Percentiles rank a stretch among this genome's conserved stretches.
Conservation (phyloP, 1,140 invertebrate species). For the Drosophila littoralis region DNA sequence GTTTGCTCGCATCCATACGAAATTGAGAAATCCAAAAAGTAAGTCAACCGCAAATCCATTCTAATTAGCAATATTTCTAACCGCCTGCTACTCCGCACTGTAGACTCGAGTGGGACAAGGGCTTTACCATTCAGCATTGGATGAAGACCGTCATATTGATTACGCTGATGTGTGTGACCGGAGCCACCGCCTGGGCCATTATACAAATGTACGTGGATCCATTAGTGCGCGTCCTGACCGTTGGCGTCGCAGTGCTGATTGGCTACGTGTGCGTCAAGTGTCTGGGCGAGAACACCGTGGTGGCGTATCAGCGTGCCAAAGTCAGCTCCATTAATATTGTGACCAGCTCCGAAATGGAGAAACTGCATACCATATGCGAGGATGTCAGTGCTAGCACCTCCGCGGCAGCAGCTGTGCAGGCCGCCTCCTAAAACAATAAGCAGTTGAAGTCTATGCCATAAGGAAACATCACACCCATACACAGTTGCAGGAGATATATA, state of each 20-base stretch:
- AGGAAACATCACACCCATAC: constrained; percentile 26
- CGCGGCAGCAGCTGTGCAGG: constrained; percentile 47
- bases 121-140: constrained; percentile 93
- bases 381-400: constrained; percentile 73
- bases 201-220: constrained; percentile 92
- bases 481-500: constrained; percentile 13
- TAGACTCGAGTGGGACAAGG: constrained; percentile 91
- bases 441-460: constrained; percentile 20
- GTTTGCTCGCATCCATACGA: constrained; percentile 92
- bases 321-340: constrained; percentile 94
- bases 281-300: constrained; percentile 93
- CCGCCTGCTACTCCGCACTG: background rate
- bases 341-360: constrained; percentile 79
- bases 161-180: constrained; percentile 90
- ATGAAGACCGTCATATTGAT: constrained; percentile 87
- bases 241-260: constrained; percentile 91
- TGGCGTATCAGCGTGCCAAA: constrained; percentile 94
- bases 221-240: constrained; percentile 91
- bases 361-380: constrained; percentile 82
- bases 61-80: background rate
- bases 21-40: constrained; percentile 88
- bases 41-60: constrained; percentile 29
- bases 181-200: constrained; percentile 91
- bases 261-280: constrained; percentile 93
- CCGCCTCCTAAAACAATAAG: constrained; percentile 49